Evolutionary conservation across 1,140 invertebrate species (phyloP), one percentile per base, ranked within the genome.

Genomic region (Bombus superbus): DNA sequence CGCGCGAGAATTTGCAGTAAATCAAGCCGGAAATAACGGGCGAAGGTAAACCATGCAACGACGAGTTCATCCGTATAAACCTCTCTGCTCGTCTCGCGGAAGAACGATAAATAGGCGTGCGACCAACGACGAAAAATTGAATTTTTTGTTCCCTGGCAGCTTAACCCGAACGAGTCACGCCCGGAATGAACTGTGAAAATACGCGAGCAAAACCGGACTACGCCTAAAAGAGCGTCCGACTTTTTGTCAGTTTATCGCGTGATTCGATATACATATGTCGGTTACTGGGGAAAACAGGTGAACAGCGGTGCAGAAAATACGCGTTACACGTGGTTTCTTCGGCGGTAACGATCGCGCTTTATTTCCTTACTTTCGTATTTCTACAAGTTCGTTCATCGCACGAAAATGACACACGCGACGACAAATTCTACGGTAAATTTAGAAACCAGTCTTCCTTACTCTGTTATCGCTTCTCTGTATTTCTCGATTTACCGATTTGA

Each of bases 161-260:
- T 5, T 6, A 4, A 44, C 2, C 1, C 44, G 18, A 71, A 72
- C 76, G 42, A 80, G 64, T 68, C 62, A 79, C 32, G 77, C 59
- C 42, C n/a, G 62, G 44, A 74, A 81, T 81, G 79, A 81, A 85
- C 78, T 59, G 71, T 68, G 84, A 69, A 85, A 68, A 81, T 81
- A 81, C 62, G 38, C 44, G 71, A 18, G 3, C 57, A 68, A 85
- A 85, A 85, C 44, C 71, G 15, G 13, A 22, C 62, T 44, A 6
- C 38, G 38, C 79, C 59, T 66, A 59, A 85, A 81, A 81, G 59
- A 59, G 71, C 69, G 69, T 57, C 57, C 62, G 47, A 81, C 78
- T 68, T 75, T 88, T 91, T 89, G 62, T 73, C 40, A n/a, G 28
- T 77, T 62, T 53, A 35, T 66, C 59, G 35, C 59, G 35, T 28